Evolutionary conservation across 2,888 invertebrate genomes (phyloP).

Genomic region (Pristionchus entomophagus): DNA sequence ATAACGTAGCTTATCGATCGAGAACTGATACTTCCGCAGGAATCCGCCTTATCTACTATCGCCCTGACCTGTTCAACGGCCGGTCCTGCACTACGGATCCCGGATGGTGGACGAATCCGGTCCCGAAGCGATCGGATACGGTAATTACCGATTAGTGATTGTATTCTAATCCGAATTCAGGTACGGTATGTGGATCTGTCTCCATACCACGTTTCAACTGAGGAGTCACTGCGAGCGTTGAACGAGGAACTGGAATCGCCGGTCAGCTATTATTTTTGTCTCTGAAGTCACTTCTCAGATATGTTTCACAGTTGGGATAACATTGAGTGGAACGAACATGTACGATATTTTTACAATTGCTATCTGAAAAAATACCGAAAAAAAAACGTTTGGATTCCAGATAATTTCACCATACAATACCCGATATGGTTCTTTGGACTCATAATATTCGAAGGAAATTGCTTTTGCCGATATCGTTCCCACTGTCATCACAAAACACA

Average conservation of each 20-base stretch:
- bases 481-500: no score
- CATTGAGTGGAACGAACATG: no score
- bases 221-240: constrained; percentile 66
- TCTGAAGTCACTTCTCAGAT: neutral
- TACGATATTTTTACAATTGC: no score
- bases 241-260: constrained; percentile 53
- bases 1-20: neutral
- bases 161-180: constrained; percentile 51
- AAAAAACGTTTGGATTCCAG: no score
- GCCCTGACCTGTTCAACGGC: constrained; percentile 66
- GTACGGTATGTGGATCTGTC: constrained; percentile 66
- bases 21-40: constrained; percentile 13
- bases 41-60: constrained; percentile 66
- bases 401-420: no score
- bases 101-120: constrained; percentile 62
- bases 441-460: no score
- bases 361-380: no score
- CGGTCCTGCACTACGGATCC: constrained; percentile 57
- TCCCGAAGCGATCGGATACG: constrained; percentile 57
- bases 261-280: neutral
- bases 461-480: no score
- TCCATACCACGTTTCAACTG: constrained; percentile 67
- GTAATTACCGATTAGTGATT: constrained; percentile 49
- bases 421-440: no score
- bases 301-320: no score